phyloP scores from a whole-genome alignment of 2,888 invertebrate genomes.

The Aethes cnicana region DNA sequence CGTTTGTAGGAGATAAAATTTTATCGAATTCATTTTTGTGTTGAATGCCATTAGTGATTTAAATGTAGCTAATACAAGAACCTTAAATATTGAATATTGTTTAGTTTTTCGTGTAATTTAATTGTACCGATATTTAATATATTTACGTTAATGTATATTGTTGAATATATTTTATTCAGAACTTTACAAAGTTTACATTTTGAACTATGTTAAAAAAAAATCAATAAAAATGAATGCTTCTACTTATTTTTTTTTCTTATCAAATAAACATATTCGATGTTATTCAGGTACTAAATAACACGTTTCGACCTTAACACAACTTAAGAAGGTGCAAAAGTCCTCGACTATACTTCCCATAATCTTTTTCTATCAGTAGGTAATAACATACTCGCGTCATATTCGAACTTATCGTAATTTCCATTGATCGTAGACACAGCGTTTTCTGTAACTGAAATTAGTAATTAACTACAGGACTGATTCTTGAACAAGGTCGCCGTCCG shows the following conservation, averaged over 20 bases:
- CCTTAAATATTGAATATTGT: conserved; percentile 16
- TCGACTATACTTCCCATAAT: too few relatives aligned
- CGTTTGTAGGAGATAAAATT: conserved; percentile 39
- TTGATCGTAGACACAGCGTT: too few relatives aligned
- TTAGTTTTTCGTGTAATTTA: conserved; percentile 39
- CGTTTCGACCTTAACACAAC: too few relatives aligned
- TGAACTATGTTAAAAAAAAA: conserved; percentile 65
- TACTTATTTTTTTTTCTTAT: conserved; percentile 36
- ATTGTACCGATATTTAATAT: conserved; percentile 48
- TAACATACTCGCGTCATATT: too few relatives aligned
- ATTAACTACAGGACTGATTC: too few relatives aligned
- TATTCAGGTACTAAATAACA: conserved; percentile 5
- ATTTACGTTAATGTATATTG: conserved; percentile 61
- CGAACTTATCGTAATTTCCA: too few relatives aligned
- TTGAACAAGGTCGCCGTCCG: too few relatives aligned
- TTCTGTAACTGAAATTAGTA: too few relatives aligned
- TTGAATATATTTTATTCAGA: conserved; percentile 74
- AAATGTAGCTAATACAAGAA: conserved; percentile 26
- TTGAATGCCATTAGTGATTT: conserved; percentile 69
- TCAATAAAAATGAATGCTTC: conserved; percentile 72
- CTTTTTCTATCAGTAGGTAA: too few relatives aligned
- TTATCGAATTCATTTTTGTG: conserved; percentile 39
- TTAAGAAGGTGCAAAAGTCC: too few relatives aligned
- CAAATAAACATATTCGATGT: conserved; percentile 18
- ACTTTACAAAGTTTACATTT: conserved; percentile 79